Evolutionary conservation across 2,113 vertebrate species (phyloP).

Genomic region (Clarias batrachus): DNA sequence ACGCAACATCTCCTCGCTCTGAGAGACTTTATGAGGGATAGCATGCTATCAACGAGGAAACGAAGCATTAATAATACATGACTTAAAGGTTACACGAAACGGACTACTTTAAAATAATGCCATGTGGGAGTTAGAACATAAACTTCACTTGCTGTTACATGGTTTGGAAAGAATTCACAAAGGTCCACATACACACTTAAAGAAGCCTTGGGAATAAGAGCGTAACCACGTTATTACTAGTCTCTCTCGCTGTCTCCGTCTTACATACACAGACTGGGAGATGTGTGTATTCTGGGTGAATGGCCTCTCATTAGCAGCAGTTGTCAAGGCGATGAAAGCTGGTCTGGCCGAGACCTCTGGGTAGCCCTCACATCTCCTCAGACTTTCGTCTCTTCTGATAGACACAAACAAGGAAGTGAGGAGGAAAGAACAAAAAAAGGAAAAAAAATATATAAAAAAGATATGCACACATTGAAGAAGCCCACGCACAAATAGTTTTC

Average conservation of each 20-base stretch:
- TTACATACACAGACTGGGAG: background rate
- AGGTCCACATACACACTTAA: background rate
- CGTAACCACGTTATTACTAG: background rate
- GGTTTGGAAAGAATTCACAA: background rate
- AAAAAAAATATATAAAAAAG: background rate
- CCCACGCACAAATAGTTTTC: background rate
- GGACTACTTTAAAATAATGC: conserved; percentile 25
- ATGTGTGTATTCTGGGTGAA: background rate
- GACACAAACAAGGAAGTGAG: background rate
- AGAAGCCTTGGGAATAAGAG: background rate
- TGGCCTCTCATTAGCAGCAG: conserved; percentile 21
- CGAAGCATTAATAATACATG: conserved; percentile 41
- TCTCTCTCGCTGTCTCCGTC: background rate
- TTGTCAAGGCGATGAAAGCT: conserved; percentile 16
- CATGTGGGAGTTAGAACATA: background rate
- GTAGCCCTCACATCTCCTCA: background rate
- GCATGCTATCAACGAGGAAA: conserved; percentile 4
- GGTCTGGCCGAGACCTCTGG: conserved; percentile 4
- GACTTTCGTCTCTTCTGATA: background rate
- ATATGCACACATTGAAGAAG: background rate
- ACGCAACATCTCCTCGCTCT: conserved; percentile 11
- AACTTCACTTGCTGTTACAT: background rate
- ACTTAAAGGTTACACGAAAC: conserved; percentile 30
- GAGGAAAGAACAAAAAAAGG: background rate
- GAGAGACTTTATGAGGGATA: conserved; percentile 18